Evolutionary conservation across 2,113 vertebrate genomes (phyloP).

Genomic region (Forbesichthys agassizii): DNA sequence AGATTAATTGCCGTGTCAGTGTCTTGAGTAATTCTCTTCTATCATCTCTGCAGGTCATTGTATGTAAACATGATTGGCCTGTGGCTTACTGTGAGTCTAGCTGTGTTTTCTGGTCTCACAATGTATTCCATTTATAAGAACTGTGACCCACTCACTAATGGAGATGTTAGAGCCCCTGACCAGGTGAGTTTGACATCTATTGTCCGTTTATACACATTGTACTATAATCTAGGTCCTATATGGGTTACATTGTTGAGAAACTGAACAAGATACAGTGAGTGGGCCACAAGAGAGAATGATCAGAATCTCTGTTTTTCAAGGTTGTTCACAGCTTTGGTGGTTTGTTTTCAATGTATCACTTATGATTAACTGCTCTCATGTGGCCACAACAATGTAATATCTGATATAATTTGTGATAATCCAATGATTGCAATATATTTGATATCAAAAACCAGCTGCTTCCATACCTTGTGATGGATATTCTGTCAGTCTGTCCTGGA

Average conservation of each 20-base stretch:
- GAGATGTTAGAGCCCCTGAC: constrained; percentile 63
- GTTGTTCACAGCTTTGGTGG: no score
- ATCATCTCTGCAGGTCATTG: constrained; percentile 67
- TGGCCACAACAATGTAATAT: no score
- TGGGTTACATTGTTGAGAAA: no score
- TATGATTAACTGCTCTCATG: no score
- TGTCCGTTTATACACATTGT: not conserved
- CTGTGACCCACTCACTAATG: constrained; percentile 75
- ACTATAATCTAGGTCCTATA: no score
- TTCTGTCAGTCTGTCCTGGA: constrained; percentile 85
- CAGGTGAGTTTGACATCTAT: constrained; percentile 63
- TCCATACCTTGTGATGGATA: constrained; percentile 94
- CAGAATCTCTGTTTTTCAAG: no score
- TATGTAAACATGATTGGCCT: constrained; percentile 80
- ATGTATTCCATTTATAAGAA: constrained; percentile 82
- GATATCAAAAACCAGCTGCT: constrained; percentile 79
- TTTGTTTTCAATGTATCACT: no score
- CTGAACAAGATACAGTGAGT: no score
- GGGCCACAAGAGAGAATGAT: no score
- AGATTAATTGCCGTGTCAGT: constrained; percentile 9
- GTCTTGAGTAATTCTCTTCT: not conserved
- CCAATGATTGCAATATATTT: not conserved
- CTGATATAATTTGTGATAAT: not conserved
- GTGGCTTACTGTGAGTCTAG: constrained; percentile 76
- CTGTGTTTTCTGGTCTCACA: constrained; percentile 75